Conservation (phyloP, 2,888 invertebrate genomes). For the Nemoura dubitans region DNA sequence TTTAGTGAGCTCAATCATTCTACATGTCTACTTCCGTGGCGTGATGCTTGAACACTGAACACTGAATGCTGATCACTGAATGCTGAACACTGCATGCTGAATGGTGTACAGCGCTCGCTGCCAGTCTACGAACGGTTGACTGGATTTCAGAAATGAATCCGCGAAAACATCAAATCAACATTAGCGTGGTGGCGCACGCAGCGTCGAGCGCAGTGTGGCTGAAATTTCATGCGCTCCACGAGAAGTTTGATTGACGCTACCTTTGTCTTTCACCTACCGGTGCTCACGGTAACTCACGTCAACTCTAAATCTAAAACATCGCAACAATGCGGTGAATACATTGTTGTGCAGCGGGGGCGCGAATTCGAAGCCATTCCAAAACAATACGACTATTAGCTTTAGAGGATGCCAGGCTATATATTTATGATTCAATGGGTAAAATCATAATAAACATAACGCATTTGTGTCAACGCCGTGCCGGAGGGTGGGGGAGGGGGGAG, state of each 20-base stretch:
- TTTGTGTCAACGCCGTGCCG: constrained; percentile 35
- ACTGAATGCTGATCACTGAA: no score
- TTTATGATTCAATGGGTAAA: constrained; percentile 41
- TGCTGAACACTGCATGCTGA: no score
- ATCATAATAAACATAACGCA: constrained; percentile 43
- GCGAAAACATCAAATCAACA: constrained; percentile 45
- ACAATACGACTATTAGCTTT: constrained; percentile 39
- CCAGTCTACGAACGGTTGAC: not conserved
- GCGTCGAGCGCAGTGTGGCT: no score
- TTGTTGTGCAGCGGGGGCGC: constrained; percentile 20
- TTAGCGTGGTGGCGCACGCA: no score
- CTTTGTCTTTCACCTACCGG: constrained; percentile 46
- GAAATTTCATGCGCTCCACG: constrained; percentile 22
- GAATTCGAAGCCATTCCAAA: constrained; percentile 34
- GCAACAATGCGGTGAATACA: constrained; percentile 34
- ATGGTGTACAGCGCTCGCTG: not conserved
- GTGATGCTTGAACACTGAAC: no score
- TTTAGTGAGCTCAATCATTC: no score
- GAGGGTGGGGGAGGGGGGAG: constrained; percentile 8
- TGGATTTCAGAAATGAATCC: constrained; percentile 35
- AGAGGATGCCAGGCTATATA: constrained; percentile 22
- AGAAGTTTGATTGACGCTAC: constrained; percentile 44
- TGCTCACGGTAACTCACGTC: constrained; percentile 44
- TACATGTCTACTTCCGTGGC: no score
- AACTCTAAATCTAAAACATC: constrained; percentile 35